Evolutionary conservation across 64 coral and sea anemone species (phyloP).

Genomic region (Acropora tenuis): DNA sequence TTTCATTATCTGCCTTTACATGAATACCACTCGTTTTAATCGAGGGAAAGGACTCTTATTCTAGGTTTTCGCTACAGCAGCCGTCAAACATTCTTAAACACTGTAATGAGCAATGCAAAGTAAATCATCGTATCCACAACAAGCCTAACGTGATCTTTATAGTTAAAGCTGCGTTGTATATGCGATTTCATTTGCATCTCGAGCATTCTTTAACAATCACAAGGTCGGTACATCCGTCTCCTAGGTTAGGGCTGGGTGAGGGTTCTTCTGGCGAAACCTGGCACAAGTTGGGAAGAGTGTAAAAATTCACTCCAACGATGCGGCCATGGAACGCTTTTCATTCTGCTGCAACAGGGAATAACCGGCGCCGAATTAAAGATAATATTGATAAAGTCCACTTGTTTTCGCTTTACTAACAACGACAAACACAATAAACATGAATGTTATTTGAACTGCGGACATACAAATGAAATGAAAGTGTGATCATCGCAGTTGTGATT

Average conservation of each 20-base stretch:
- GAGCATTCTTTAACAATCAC: constrained; percentile 81
- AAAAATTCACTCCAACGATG: constrained; percentile 78
- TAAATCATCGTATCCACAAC: background rate
- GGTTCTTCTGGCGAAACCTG: constrained; percentile 83
- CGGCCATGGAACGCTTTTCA: constrained; percentile 68
- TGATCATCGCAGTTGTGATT: too few species aligned
- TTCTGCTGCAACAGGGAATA: constrained; percentile 1
- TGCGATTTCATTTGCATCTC: constrained; percentile 77
- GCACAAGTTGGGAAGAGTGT: constrained; percentile 89
- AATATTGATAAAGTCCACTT: too few species aligned
- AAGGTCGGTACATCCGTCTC: constrained; percentile 89
- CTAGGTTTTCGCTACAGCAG: too few species aligned
- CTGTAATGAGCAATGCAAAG: too few species aligned
- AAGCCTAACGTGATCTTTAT: constrained; percentile 79
- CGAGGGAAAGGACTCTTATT: too few species aligned
- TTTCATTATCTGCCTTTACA: background rate
- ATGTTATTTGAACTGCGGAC: too few species aligned
- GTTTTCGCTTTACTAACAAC: too few species aligned
- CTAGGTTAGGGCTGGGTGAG: constrained; percentile 92
- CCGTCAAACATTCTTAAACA: too few species aligned
- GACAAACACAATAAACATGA: too few species aligned
- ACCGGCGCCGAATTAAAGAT: too few species aligned
- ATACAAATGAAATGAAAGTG: too few species aligned
- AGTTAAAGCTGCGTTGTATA: constrained; percentile 89
- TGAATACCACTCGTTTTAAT: too few species aligned